Base-by-base conservation (phyloP, 2,113 vertebrate genomes). In the Salvelinus fontinalis region DNA sequence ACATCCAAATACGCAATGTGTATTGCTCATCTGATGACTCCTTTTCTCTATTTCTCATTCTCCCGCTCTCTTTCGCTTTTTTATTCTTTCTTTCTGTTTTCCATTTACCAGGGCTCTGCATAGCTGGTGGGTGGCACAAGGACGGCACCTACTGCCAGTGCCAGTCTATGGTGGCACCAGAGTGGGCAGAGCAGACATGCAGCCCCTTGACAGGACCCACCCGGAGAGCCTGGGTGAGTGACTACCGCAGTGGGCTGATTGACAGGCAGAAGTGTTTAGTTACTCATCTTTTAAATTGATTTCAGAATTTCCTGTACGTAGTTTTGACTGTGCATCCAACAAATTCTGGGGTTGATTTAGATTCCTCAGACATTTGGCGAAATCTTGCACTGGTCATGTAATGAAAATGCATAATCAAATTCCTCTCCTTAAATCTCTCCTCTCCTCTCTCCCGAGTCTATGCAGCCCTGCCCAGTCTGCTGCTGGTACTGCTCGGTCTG, bases 391-490 rank as follows among this genome's bases (percentile, higher is more conserved):
- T 60, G 7, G 57, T 20, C n/a, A n/a, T n/a, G 14, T 60, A 11
- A 16, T 64, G 26, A 1, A 64, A 48, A 26, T 44, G 9, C 8
- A 7, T 75, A 73, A 83, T 67, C 16, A 1, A 31, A 51, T 22
- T 62, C 49, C 18, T 59, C 39, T 51, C 3, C 22, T 68, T 26
- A 57, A 22, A 2, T 44, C 8, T 44, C 39, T 44, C 39, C 34
- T 82, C 5, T 79, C 84, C 79, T 44, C 57, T 78, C 34, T 70
- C 29, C 44, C 29, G 48, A 81, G 65, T 27, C 62, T 74, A 20
- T 27, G 77, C 88, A 89, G 92, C 91, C 79, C 79, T 95, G 6
- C 75, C 75, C 71, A 29, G 87, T 89, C 84, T 95, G 90, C 81
- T 94, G 89, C 84, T 96, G 67, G 78, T 89, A 69, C 71, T 92